Conservation (phyloP, 1,140 invertebrate species). For the Penaeus japonicus region DNA sequence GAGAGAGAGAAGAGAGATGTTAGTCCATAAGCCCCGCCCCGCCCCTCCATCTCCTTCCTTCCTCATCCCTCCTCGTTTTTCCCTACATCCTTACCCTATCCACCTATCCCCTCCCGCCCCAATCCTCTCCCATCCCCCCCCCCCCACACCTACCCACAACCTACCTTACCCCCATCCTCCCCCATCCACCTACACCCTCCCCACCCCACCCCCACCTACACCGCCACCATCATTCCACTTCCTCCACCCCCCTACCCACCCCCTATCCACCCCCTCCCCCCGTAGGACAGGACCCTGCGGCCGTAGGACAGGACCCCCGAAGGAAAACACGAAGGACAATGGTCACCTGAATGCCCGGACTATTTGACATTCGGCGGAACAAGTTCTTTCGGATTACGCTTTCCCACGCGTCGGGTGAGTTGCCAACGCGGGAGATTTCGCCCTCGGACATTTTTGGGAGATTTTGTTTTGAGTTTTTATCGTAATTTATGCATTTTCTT, state of each 20-base stretch:
- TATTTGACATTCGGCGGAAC: conserved; percentile 51
- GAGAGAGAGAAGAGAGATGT: too few relatives aligned
- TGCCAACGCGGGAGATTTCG: not conserved
- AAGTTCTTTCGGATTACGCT: conserved; percentile 50
- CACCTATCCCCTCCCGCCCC: not conserved
- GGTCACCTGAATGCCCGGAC: conserved; percentile 49
- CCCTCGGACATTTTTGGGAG: not conserved
- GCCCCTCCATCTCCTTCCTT: too few relatives aligned
- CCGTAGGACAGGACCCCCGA: not conserved
- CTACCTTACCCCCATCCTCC: too few relatives aligned
- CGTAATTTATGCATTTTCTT: not conserved
- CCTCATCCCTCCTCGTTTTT: not conserved
- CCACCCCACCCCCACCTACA: not conserved
- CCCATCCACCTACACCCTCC: not conserved
- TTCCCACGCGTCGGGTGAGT: conserved; percentile 25
- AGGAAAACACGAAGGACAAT: conserved; percentile 50
- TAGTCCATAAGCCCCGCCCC: too few relatives aligned
- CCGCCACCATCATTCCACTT: not conserved
- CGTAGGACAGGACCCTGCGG: not conserved
- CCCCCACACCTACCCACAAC: not conserved
- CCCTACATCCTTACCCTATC: not conserved
- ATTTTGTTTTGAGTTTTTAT: not conserved
- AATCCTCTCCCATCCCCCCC: not conserved
- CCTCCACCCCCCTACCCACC: not conserved
- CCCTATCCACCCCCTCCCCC: not conserved